A percentile compares a stretch with the other conserved stretches of the same genome.
phyloP scores from a whole-genome alignment of 1,140 invertebrate species.

The Maniola jurtina region DNA sequence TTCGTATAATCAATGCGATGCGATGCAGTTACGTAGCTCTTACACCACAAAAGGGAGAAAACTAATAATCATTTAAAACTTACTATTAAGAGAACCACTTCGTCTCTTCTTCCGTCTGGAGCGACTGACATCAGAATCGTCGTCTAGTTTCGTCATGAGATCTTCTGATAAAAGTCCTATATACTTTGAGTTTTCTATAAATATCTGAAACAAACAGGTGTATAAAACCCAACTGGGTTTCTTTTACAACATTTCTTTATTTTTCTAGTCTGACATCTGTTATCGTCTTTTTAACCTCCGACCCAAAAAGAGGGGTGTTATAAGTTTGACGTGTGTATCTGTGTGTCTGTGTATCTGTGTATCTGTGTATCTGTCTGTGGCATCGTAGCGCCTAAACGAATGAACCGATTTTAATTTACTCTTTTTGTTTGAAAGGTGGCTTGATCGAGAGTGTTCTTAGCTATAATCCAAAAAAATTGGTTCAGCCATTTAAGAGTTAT shows the following conservation, averaged over 20 bases:
- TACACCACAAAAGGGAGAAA: neutral
- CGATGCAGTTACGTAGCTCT: neutral
- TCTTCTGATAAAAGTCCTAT: constrained; percentile 86
- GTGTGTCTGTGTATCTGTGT: too few relatives aligned
- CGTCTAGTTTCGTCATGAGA: constrained; percentile 77
- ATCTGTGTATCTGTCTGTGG: too few relatives aligned
- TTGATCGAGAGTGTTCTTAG: too few relatives aligned
- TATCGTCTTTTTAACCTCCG: neutral
- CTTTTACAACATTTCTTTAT: too few relatives aligned
- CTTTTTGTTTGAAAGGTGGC: too few relatives aligned
- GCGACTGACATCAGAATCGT: constrained; percentile 74
- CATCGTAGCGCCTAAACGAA: too few relatives aligned
- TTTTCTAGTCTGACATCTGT: neutral
- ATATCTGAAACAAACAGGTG: constrained; percentile 79
- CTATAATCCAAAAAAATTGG: too few relatives aligned
- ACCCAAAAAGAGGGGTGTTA: too few relatives aligned
- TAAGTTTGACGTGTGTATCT: too few relatives aligned
- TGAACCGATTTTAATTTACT: too few relatives aligned
- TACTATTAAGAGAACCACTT: constrained; percentile 91
- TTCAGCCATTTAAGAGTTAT: too few relatives aligned
- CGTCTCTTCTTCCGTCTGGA: constrained; percentile 86
- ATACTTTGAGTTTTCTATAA: constrained; percentile 87
- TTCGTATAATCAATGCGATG: too few relatives aligned
- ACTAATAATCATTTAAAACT: constrained; percentile 31
- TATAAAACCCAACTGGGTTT: neutral